A percentile compares a stretch with the other conserved stretches of the same genome.
Conservation (phyloP, 2,888 invertebrate genomes). For the Odontomyia ornata region DNA sequence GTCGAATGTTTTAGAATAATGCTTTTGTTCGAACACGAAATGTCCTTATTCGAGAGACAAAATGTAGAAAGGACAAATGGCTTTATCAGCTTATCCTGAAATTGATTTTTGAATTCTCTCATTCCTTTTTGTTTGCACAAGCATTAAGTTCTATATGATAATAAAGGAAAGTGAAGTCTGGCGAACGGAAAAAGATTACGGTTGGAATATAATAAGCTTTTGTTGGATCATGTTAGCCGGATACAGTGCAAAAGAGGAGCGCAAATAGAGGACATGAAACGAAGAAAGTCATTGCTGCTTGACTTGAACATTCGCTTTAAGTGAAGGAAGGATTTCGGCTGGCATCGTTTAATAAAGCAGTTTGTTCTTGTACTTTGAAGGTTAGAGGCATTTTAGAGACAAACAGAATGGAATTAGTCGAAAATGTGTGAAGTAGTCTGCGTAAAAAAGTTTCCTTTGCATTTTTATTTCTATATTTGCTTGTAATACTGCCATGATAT, state of each 20-base stretch:
- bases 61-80: conserved; percentile 4
- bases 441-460: too few species aligned
- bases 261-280: not conserved
- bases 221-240: not conserved
- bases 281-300: not conserved
- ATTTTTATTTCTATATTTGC: too few species aligned
- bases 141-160: conserved; percentile 13
- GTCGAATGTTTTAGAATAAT: not conserved
- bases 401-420: too few species aligned
- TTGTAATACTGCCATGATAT: too few species aligned
- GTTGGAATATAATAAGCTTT: not conserved
- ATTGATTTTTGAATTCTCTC: conserved; percentile 32
- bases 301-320: not conserved
- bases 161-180: not conserved
- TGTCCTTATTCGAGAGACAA: not conserved
- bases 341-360: not conserved
- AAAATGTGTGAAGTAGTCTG: too few species aligned
- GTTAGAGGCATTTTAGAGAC: too few species aligned
- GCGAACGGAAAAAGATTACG: conserved; percentile 2
- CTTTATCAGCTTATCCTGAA: conserved; percentile 20
- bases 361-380: not conserved
- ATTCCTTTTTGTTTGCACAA: not conserved
- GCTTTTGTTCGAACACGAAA: not conserved
- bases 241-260: not conserved
- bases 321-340: not conserved